These are phyloP conservation scores for Hyphantria cunea DNA, from an alignment of 1,140 invertebrate species.

Conservation along the genomic window DNA sequence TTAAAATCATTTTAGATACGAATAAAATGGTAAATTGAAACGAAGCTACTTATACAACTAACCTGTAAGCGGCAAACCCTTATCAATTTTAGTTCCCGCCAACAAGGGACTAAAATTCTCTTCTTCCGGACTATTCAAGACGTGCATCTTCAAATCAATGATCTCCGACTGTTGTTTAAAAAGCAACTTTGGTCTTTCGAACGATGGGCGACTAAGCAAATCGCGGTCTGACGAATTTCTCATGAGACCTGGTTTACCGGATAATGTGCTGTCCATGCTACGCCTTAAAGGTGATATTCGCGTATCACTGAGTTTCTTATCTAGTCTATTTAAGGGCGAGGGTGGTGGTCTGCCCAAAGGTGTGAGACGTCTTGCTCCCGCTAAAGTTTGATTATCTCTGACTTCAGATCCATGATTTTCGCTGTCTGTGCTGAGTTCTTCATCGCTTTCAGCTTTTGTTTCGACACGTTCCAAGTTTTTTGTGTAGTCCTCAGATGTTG, in stretches of 20 bases:
- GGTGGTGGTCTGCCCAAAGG: constrained; percentile 63
- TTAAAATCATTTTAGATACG: no score
- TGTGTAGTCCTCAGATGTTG: constrained; percentile 76
- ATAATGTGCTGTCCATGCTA: constrained; percentile 52
- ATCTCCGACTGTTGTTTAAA: constrained; percentile 80
- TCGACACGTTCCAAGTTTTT: constrained; percentile 71
- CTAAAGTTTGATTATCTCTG: constrained; percentile 49
- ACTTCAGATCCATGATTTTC: constrained; percentile 64
- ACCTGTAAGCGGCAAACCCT: constrained; percentile 67
- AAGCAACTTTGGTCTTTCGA: constrained; percentile 60
- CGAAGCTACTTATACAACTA: no score
- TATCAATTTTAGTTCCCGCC: constrained; percentile 55
- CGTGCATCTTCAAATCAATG: constrained; percentile 82
- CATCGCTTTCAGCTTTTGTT: constrained; percentile 76
- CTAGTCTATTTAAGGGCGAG: constrained; percentile 57
- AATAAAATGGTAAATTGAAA: no score
- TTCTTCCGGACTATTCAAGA: constrained; percentile 64
- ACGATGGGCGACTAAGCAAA: constrained; percentile 48
- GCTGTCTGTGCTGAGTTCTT: constrained; percentile 74
- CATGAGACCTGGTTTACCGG: constrained; percentile 48
- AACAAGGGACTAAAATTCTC: constrained; percentile 65
- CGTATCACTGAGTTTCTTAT: constrained; percentile 68
- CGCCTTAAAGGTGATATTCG: constrained; percentile 62
- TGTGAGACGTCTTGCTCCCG: constrained; percentile 43
- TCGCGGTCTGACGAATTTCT: constrained; percentile 62